Evolutionary conservation across 92 coral and sea anemone genomes (phyloP).

Genomic region (Zoanthus gigantus): DNA sequence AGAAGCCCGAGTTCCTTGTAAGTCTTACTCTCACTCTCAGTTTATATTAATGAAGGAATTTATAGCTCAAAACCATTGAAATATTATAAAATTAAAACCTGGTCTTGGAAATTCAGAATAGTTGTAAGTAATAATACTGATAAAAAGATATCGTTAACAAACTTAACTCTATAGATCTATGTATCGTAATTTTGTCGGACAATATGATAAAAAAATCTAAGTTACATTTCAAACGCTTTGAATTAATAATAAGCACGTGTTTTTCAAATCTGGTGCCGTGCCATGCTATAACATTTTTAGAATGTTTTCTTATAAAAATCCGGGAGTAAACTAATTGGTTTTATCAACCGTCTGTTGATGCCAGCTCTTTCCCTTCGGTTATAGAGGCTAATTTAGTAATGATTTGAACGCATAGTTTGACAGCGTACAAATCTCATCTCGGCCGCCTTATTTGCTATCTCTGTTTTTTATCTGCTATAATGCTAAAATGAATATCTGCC

Average conservation of each 20-base stretch:
- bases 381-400: too few species aligned
- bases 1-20: constrained; percentile 68
- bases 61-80: neutral
- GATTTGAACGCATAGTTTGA: too few species aligned
- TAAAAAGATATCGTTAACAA: neutral
- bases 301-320: neutral
- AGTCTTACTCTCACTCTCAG: constrained; percentile 46
- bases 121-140: too few species aligned
- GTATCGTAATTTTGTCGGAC: neutral
- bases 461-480: too few species aligned
- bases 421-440: too few species aligned
- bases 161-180: neutral
- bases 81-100: neutral
- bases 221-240: neutral
- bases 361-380: too few species aligned
- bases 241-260: constrained; percentile 27
- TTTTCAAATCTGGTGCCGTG: constrained; percentile 17
- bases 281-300: neutral
- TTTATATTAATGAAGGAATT: neutral
- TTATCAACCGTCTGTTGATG: neutral
- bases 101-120: neutral
- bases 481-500: too few species aligned
- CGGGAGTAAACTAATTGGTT: neutral
- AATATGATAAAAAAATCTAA: neutral
- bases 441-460: too few species aligned